Percentiles rank a stretch among this genome's conserved stretches.
These are phyloP conservation scores for Caenorhabditis inopinata DNA, from an alignment of 1,140 invertebrate species.

Conservation along the genomic window DNA sequence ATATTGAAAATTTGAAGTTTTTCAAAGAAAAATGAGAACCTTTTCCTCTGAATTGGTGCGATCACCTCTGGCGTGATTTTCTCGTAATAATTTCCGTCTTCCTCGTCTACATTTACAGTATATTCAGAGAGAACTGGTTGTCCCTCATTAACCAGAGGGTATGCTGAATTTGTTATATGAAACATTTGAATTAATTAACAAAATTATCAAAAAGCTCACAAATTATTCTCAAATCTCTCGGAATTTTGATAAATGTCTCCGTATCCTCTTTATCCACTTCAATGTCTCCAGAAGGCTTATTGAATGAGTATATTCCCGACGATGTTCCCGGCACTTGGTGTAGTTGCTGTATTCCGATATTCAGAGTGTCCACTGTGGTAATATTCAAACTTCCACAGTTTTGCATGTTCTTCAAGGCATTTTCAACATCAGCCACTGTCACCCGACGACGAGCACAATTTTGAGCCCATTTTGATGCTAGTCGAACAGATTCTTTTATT, in stretches of 20 bases:
- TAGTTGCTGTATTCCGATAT: not conserved
- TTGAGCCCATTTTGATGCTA: not conserved
- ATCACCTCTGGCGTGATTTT: not conserved
- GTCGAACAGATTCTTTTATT: not conserved
- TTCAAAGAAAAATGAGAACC: too few species aligned
- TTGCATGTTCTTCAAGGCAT: not conserved
- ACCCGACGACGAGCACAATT: not conserved
- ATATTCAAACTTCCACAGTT: not conserved
- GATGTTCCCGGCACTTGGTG: not conserved
- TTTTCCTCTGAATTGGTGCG: not conserved
- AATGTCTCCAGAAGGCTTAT: not conserved
- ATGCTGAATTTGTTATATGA: too few species aligned
- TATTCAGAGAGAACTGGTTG: not conserved
- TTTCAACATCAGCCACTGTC: not conserved
- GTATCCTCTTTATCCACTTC: not conserved
- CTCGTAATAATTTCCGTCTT: not conserved
- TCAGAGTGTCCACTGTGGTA: not conserved
- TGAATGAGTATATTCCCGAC: not conserved
- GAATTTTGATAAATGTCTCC: constrained; percentile 5
- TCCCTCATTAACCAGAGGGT: not conserved
- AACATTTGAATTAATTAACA: too few species aligned
- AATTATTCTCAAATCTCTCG: not conserved
- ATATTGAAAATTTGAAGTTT: too few species aligned
- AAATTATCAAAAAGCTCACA: not conserved
- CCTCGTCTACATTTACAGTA: not conserved